Percentiles rank a stretch among this genome's conserved stretches.
Evolutionary conservation across 2,797 vertebrate species (phyloP).

Genomic region (Poeciliopsis infans): DNA sequence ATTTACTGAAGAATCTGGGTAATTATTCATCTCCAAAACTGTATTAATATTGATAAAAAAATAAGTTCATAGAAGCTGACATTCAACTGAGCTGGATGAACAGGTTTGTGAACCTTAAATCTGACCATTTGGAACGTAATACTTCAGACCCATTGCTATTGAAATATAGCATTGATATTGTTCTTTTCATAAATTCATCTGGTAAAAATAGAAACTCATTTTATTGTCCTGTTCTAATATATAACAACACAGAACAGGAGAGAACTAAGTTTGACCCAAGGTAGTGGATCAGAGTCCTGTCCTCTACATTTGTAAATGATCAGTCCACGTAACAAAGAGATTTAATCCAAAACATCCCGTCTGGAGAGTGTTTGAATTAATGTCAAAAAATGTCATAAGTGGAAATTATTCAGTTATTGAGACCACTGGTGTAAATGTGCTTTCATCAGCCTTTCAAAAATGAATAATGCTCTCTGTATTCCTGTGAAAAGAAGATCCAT

Average conservation of each 20-base stretch:
- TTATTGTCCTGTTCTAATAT: not conserved
- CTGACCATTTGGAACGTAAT: not conserved
- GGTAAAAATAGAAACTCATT: not conserved
- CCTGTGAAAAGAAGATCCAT: no score
- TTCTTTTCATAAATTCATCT: not conserved
- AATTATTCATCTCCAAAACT: no score
- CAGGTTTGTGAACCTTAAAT: not conserved
- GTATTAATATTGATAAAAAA: not conserved
- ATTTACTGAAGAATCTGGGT: no score
- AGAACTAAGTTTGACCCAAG: not conserved
- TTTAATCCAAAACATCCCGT: not conserved
- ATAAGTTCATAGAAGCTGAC: not conserved
- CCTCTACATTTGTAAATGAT: not conserved
- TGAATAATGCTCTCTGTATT: no score
- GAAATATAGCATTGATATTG: not conserved
- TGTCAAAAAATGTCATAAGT: no score
- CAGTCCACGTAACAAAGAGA: not conserved
- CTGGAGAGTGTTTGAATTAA: not conserved
- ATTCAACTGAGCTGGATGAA: not conserved
- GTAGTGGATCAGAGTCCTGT: not conserved
- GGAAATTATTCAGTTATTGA: no score
- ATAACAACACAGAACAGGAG: not conserved
- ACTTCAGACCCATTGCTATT: not conserved
- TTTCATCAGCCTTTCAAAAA: no score
- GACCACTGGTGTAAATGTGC: no score